Evolutionary conservation across 23 tunicate species (phyloP), one percentile per base, ranked within the genome.

Genomic region (Clavelina lepadiformis): DNA sequence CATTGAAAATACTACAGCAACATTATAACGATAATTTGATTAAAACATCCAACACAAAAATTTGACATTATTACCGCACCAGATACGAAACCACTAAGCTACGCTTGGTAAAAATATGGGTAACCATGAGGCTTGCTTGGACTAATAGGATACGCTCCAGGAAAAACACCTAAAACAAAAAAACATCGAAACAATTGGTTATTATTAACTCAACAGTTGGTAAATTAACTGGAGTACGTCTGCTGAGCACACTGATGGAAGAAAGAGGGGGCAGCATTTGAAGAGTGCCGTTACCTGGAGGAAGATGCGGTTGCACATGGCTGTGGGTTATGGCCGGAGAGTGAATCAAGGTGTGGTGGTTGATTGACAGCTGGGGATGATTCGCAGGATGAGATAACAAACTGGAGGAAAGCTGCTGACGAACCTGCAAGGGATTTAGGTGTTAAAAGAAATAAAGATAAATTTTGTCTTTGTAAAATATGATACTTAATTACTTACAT

Each of bases 61-160:
- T n/a, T n/a, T n/a, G n/a, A n/a, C n/a, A n/a, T n/a, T n/a, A n/a
- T n/a, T n/a, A n/a, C n/a, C n/a, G n/a, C n/a, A n/a, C n/a, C n/a
- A n/a, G n/a, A n/a, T n/a, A n/a, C n/a, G n/a, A n/a, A n/a, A n/a
- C n/a, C n/a, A n/a, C n/a, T n/a, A n/a, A n/a, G n/a, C 31, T 46
- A 76, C 45, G 85, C 11, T 55, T 71, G 95, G 69, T 86, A 86
- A 45, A 69, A 86, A 55, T 72, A 86, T 15, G 63, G 95, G 70
- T 86, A 86, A 18, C 61, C 51, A 36, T 76, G 76, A 32, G 82
- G 68, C 49, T 78, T 78, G 49, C 53, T 78, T 2, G 95, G 95
- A 61, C 85, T 78, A 33, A 86, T 53, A 5, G 95, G 65, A 27
- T 86, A 86, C 5, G 95, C 71, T 26, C 79, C 71, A 1, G 75